Conservation (phyloP, 1,140 invertebrate species). For the Listronotus bonariensis region DNA sequence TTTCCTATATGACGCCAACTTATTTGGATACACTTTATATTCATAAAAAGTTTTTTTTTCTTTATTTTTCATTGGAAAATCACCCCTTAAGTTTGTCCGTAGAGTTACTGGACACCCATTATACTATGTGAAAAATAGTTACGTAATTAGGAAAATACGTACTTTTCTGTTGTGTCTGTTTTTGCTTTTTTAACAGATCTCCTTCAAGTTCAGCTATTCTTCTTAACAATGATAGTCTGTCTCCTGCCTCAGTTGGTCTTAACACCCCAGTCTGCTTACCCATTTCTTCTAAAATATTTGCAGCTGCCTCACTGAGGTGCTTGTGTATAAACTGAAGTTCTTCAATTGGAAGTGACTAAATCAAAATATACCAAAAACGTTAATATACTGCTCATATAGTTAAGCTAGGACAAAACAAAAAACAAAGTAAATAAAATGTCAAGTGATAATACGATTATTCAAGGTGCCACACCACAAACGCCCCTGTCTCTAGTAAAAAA, state of each 20-base stretch:
- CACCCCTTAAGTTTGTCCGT: too few species aligned
- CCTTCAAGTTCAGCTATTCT: slow-evolving; percentile 39
- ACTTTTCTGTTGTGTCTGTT: slow-evolving; percentile 44
- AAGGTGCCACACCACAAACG: too few species aligned
- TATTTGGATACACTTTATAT: too few species aligned
- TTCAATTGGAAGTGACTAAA: slow-evolving; percentile 39
- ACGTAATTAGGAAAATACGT: slow-evolving; percentile 2
- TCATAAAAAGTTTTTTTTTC: too few species aligned
- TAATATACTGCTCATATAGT: too few species aligned
- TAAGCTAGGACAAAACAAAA: too few species aligned
- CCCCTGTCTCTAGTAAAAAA: too few species aligned
- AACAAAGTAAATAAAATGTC: too few species aligned
- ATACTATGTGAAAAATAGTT: slow-evolving; percentile 3
- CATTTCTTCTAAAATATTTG: slow-evolving; percentile 33
- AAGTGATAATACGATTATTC: too few species aligned
- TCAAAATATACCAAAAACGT: too few species aligned
- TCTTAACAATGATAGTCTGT: slow-evolving; percentile 38
- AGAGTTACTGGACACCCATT: too few species aligned
- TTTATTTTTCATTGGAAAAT: background rate
- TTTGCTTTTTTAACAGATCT: slow-evolving; percentile 42
- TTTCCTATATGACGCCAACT: too few species aligned
- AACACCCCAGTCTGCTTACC: slow-evolving; percentile 27
- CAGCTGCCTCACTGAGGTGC: slow-evolving; percentile 38
- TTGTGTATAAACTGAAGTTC: slow-evolving; percentile 42
- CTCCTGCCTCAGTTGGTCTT: slow-evolving; percentile 24